Percentiles rank a stretch among this genome's conserved stretches.
These are phyloP conservation scores for Drosophila bifasciata DNA, from an alignment of 1,140 invertebrate genomes.

Conservation along the genomic window DNA sequence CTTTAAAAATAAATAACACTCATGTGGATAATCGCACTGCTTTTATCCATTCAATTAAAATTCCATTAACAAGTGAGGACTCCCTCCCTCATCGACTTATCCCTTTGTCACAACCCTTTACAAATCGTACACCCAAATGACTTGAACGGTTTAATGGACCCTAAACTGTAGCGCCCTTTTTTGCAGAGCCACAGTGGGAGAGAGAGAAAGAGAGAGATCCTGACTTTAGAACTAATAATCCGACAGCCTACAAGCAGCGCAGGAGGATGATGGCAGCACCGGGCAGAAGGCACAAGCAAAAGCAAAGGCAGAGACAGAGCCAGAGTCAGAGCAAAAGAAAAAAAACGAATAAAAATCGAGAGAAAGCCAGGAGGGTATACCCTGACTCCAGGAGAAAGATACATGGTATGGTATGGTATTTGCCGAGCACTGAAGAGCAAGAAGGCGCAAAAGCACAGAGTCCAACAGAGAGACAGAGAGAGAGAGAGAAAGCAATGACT, in stretches of 20 bases:
- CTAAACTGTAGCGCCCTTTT: constrained; percentile 42
- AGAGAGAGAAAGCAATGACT: constrained; percentile 21
- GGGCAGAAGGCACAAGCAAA: constrained; percentile 43
- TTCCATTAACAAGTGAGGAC: too few relatives aligned
- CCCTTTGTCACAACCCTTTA: background rate
- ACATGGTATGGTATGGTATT: constrained; percentile 17
- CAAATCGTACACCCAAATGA: background rate
- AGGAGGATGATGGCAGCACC: too few relatives aligned
- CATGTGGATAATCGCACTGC: too few relatives aligned
- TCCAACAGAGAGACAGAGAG: constrained; percentile 3
- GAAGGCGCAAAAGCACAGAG: too few relatives aligned
- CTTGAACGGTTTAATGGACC: constrained; percentile 43
- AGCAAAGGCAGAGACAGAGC: constrained; percentile 35
- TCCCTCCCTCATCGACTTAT: background rate
- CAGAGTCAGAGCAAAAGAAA: constrained; percentile 33
- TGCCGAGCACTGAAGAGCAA: constrained; percentile 38
- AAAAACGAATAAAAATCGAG: constrained; percentile 45
- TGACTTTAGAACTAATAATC: constrained; percentile 83
- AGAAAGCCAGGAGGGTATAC: constrained; percentile 62
- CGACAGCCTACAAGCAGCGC: constrained; percentile 78
- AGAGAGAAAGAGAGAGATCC: constrained; percentile 51
- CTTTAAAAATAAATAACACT: too few relatives aligned
- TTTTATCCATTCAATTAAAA: too few relatives aligned
- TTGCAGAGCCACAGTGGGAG: constrained; percentile 5
- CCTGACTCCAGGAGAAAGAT: constrained; percentile 52